phyloP scores from a whole-genome alignment of 1,140 invertebrate species.

The Zaprionus inermis region DNA sequence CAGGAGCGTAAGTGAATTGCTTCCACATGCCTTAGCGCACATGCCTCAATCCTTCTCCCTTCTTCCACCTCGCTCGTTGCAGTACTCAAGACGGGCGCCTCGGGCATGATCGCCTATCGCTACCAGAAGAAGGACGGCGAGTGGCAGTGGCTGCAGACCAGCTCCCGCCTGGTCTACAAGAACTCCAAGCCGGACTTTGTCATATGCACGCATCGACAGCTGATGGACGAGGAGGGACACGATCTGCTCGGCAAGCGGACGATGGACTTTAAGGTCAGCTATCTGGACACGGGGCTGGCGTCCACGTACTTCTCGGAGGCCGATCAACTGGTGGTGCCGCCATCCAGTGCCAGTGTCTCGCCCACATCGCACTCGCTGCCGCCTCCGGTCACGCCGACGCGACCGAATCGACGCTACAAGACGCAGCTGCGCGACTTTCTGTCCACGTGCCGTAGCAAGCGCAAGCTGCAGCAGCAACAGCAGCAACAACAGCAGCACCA shows the following conservation, averaged over 20 bases:
- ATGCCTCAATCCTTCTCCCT: background rate
- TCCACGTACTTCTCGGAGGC: slow-evolving; percentile 95
- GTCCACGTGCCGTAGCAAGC: slow-evolving; percentile 95
- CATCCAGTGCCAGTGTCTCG: slow-evolving; percentile 77
- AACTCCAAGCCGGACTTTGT: slow-evolving; percentile 99
- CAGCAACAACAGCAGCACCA: slow-evolving; percentile 86
- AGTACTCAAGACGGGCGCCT: slow-evolving; percentile 99
- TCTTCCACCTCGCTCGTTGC: slow-evolving; percentile 83
- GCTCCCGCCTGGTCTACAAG: slow-evolving; percentile 98
- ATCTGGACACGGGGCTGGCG: slow-evolving; percentile 95
- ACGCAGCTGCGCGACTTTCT: slow-evolving; percentile 96
- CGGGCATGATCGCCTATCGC: slow-evolving; percentile 98
- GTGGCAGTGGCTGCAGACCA: slow-evolving; percentile 99
- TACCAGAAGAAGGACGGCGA: slow-evolving; percentile 96
- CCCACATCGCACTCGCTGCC: slow-evolving; percentile 83
- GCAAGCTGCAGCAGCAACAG: slow-evolving; percentile 88
- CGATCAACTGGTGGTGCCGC: slow-evolving; percentile 90
- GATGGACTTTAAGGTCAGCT: slow-evolving; percentile 99
- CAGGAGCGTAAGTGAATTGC: slow-evolving; percentile 95
- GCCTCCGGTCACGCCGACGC: slow-evolving; percentile 88
- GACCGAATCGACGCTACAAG: slow-evolving; percentile 94
- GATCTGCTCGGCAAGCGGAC: slow-evolving; percentile 98
- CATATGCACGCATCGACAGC: slow-evolving; percentile 97
- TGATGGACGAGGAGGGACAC: slow-evolving; percentile 99
- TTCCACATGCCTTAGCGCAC: background rate